phyloP scores from a whole-genome alignment of 2,113 vertebrate species.

The Arothron firmamentum region DNA sequence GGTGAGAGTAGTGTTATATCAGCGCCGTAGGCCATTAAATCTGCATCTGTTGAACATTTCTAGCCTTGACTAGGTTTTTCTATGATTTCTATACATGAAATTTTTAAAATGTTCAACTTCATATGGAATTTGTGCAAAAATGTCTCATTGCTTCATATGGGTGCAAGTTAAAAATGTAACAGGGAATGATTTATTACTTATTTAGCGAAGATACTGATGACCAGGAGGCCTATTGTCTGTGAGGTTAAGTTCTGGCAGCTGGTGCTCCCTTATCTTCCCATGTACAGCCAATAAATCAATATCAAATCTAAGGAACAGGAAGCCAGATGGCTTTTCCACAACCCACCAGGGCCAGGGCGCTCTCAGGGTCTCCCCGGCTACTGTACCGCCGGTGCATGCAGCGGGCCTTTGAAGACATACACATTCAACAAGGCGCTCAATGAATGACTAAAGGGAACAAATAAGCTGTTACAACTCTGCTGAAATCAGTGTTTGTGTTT shows the following conservation, averaged over 20 bases:
- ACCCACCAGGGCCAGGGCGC: conserved; percentile 50
- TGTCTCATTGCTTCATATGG: neutral
- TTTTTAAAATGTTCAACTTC: neutral
- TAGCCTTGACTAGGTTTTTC: too few species aligned
- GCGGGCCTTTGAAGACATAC: conserved; percentile 77
- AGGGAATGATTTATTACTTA: conserved; percentile 31
- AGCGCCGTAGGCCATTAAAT: conserved; percentile 15
- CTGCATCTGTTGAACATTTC: neutral
- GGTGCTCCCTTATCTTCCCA: conserved; percentile 68
- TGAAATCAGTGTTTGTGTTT: conserved; percentile 79
- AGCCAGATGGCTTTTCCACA: conserved; percentile 75
- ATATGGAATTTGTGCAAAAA: neutral
- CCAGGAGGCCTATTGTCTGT: conserved; percentile 57
- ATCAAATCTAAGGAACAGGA: conserved; percentile 76
- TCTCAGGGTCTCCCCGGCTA: conserved; percentile 70
- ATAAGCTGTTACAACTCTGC: conserved; percentile 80
- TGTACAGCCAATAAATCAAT: conserved; percentile 80
- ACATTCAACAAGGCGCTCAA: conserved; percentile 74
- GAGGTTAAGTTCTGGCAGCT: conserved; percentile 68
- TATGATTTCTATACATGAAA: neutral
- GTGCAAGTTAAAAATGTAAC: conserved; percentile 2
- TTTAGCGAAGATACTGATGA: conserved; percentile 52
- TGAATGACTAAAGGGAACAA: conserved; percentile 84
- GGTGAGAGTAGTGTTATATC: conserved; percentile 18
- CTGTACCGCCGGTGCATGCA: conserved; percentile 68